These are phyloP conservation scores for Hoplias malabaricus DNA, from an alignment of 2,113 vertebrate genomes.

Conservation along the genomic window DNA sequence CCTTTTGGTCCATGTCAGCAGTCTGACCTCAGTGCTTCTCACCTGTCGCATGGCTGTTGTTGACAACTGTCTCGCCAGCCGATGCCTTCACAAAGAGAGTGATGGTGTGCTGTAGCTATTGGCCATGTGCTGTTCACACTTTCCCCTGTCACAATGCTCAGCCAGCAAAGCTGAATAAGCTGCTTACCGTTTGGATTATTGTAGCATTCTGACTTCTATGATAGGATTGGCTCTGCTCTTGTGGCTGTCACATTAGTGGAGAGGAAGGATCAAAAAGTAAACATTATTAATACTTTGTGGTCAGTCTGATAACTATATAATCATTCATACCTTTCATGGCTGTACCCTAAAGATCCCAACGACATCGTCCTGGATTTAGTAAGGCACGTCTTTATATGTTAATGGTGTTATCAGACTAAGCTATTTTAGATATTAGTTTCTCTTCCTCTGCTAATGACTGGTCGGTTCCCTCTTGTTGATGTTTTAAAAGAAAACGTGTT, in stretches of 20 bases:
- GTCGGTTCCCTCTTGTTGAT: background rate
- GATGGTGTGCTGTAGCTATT: background rate
- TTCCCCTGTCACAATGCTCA: background rate
- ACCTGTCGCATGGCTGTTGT: conserved; percentile 51
- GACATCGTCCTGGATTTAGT: background rate
- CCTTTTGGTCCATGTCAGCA: background rate
- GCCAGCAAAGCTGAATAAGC: background rate
- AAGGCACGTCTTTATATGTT: background rate
- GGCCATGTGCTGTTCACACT: background rate
- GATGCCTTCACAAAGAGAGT: conserved; percentile 1
- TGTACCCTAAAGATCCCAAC: background rate
- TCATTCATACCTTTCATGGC: background rate
- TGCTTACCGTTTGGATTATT: background rate
- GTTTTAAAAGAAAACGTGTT: background rate
- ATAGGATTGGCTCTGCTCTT: background rate
- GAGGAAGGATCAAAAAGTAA: too few species aligned
- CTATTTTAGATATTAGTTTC: background rate
- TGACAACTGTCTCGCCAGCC: conserved; percentile 36
- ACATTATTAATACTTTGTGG: background rate
- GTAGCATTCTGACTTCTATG: conserved; percentile 7
- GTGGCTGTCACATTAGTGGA: background rate
- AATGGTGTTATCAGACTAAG: background rate
- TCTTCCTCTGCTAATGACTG: background rate
- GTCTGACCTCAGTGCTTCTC: conserved; percentile 24
- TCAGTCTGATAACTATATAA: background rate